phyloP scores from a whole-genome alignment of 2,888 invertebrate genomes.

The Lysandra coridon region DNA sequence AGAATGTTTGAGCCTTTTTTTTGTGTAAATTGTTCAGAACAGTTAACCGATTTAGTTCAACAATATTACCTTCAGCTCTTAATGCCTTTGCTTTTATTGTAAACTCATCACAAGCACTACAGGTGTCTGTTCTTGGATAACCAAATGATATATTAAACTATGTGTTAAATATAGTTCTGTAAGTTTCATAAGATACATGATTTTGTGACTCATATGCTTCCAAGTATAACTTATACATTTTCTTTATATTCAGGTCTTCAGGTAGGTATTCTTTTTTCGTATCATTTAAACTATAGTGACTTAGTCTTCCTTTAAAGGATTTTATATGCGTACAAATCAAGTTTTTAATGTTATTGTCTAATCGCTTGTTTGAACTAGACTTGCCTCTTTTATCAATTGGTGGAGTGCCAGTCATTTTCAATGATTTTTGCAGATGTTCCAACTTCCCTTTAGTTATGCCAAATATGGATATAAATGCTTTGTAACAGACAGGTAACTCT shows the following conservation, averaged over 20 bases:
- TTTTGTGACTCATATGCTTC: slow-evolving; percentile 15
- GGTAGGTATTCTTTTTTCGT: slow-evolving; percentile 39
- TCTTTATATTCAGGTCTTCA: slow-evolving; percentile 35
- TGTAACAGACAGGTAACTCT: no score
- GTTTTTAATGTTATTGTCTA: slow-evolving; percentile 27
- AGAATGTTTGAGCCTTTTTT: no score
- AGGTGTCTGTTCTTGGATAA: slow-evolving; percentile 38
- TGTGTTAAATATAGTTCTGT: slow-evolving; percentile 9
- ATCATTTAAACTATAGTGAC: slow-evolving; percentile 40
- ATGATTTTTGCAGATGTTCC: no score
- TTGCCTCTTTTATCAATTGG: slow-evolving; percentile 38
- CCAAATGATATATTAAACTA: not conserved
- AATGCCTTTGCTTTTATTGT: slow-evolving; percentile 37
- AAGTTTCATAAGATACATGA: not conserved
- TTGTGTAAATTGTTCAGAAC: no score
- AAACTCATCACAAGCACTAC: slow-evolving; percentile 40
- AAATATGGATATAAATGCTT: no score
- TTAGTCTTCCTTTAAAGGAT: slow-evolving; percentile 38
- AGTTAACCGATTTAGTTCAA: no score
- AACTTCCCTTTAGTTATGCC: no score
- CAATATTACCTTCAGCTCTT: no score
- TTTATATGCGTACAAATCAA: slow-evolving; percentile 29
- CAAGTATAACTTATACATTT: slow-evolving; percentile 24
- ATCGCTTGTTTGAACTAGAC: slow-evolving; percentile 36
- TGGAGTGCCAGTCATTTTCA: no score